Evolutionary conservation across 2,797 vertebrate species (phyloP).

Genomic region (Malurus splendens): DNA sequence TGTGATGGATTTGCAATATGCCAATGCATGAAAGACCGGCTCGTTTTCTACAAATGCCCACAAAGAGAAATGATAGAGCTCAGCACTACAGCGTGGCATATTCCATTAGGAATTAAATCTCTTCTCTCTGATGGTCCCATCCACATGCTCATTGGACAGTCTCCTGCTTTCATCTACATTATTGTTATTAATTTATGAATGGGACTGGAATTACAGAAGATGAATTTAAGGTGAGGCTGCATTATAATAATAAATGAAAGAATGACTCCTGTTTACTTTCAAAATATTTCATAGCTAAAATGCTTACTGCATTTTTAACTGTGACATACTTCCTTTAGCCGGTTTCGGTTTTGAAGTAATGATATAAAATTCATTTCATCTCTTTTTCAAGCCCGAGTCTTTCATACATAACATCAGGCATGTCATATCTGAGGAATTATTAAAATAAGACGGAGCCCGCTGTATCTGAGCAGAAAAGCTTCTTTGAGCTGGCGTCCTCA

Average conservation of each 20-base stretch:
- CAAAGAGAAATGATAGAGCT: slow-evolving; percentile 48
- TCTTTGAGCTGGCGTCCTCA: slow-evolving; percentile 80
- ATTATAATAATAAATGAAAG: slow-evolving; percentile 69
- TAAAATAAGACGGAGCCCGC: slow-evolving; percentile 82
- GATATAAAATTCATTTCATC: slow-evolving; percentile 91
- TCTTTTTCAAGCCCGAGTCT: slow-evolving; percentile 77
- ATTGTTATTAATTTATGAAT: slow-evolving; percentile 72
- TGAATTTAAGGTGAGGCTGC: slow-evolving; percentile 55
- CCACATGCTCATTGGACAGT: slow-evolving; percentile 54
- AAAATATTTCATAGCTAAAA: slow-evolving; percentile 68
- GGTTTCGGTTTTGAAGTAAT: slow-evolving; percentile 85
- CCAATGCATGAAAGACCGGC: slow-evolving; percentile 12
- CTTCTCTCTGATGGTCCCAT: slow-evolving; percentile 63
- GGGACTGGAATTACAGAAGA: slow-evolving; percentile 60
- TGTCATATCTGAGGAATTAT: slow-evolving; percentile 86
- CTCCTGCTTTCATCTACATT: slow-evolving; percentile 63
- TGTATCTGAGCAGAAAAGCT: slow-evolving; percentile 78
- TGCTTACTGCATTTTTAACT: slow-evolving; percentile 76
- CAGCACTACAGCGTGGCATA: neutral
- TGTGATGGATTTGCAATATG: slow-evolving; percentile 14
- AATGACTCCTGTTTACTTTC: slow-evolving; percentile 60
- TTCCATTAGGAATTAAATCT: slow-evolving; percentile 59
- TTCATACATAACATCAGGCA: slow-evolving; percentile 86
- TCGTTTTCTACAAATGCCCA: slow-evolving; percentile 52
- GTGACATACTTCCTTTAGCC: slow-evolving; percentile 80